Percentiles rank a stretch among this genome's conserved stretches.
Conservation (phyloP, 1,140 invertebrate genomes). For the Drosophila orena region DNA sequence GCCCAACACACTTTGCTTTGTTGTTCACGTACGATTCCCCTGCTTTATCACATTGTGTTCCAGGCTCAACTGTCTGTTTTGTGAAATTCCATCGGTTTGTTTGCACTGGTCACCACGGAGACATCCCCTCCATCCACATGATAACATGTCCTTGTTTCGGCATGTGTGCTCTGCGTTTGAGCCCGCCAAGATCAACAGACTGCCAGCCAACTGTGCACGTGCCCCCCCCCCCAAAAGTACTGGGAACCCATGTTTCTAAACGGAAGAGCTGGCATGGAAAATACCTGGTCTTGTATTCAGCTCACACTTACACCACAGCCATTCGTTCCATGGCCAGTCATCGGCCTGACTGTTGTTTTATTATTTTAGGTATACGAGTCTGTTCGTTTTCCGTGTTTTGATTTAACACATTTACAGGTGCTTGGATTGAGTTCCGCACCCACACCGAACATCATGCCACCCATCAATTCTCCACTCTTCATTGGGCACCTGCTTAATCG, state of each 20-base stretch:
- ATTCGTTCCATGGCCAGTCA: neutral
- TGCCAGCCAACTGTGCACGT: slow-evolving; percentile 22
- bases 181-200: slow-evolving; percentile 40
- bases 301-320: slow-evolving; percentile 1
- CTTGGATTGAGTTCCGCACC: slow-evolving; percentile 24
- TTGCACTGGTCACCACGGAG: slow-evolving; percentile 25
- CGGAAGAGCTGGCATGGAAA: neutral
- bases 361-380: slow-evolving; percentile 58
- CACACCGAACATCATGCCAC: too few relatives aligned
- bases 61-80: neutral
- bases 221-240: slow-evolving; percentile 2
- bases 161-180: slow-evolving; percentile 33
- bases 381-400: slow-evolving; percentile 58
- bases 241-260: neutral
- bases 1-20: slow-evolving; percentile 33
- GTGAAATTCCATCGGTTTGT: slow-evolving; percentile 26
- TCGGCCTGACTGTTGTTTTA: slow-evolving; percentile 41
- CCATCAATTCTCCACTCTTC: slow-evolving; percentile 4
- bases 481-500: slow-evolving; percentile 15
- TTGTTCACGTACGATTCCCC: slow-evolving; percentile 47
- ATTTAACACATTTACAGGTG: slow-evolving; percentile 69
- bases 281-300: slow-evolving; percentile 19
- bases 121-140: neutral
- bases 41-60: slow-evolving; percentile 31
- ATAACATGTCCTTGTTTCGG: slow-evolving; percentile 23